phyloP scores from a whole-genome alignment of 2,797 vertebrate species.

The Oreonectes daqikongensis region DNA sequence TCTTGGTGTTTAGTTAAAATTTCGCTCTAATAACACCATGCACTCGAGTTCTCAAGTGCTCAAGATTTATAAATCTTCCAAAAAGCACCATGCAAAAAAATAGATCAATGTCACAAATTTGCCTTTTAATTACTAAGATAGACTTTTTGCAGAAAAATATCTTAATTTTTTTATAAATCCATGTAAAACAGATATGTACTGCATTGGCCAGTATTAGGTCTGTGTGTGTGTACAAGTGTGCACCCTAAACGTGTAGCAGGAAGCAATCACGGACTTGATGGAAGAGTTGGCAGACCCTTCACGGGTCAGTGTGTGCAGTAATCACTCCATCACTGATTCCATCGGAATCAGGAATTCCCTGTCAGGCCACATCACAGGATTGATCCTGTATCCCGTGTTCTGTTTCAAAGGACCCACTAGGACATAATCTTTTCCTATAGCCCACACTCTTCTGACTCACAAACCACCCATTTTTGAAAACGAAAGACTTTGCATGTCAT shows the following conservation, averaged over 20 bases:
- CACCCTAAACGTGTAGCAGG: constrained; percentile 56
- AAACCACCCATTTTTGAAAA: constrained; percentile 15
- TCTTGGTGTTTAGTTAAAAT: too few species aligned
- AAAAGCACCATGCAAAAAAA: too few species aligned
- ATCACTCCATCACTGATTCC: constrained; percentile 64
- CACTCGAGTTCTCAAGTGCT: too few species aligned
- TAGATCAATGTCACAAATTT: too few species aligned
- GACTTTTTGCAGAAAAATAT: too few species aligned
- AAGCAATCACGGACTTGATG: constrained; percentile 65
- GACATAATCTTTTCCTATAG: constrained; percentile 35
- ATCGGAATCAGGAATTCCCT: constrained; percentile 64
- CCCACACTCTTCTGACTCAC: constrained; percentile 6
- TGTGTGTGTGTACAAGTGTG: constrained; percentile 42
- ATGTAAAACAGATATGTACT: constrained; percentile 1
- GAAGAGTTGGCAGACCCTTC: constrained; percentile 59
- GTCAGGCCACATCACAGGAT: constrained; percentile 63
- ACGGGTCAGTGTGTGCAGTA: constrained; percentile 66
- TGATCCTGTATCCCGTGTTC: constrained; percentile 58
- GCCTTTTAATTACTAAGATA: too few species aligned
- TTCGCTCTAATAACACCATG: too few species aligned
- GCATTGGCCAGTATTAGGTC: constrained; percentile 37
- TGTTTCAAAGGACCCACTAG: constrained; percentile 57
- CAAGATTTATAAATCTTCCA: too few species aligned
- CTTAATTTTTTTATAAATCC: background rate
- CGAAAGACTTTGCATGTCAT: constrained; percentile 26